These are phyloP conservation scores for Blennius ocellaris DNA, from an alignment of 2,113 vertebrate species.

Conservation along the genomic window DNA sequence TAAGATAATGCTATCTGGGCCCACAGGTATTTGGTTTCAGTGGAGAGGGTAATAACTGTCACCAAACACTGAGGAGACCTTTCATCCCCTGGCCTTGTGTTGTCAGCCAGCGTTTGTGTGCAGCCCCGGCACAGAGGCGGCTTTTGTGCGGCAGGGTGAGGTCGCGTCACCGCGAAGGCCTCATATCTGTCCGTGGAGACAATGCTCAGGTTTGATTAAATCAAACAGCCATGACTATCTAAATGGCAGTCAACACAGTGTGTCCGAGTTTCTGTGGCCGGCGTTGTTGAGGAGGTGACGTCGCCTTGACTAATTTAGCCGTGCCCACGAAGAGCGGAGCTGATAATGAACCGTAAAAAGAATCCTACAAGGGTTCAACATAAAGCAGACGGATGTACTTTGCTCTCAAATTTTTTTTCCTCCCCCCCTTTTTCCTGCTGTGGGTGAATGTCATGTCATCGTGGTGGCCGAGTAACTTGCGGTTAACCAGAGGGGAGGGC, in stretches of 20 bases:
- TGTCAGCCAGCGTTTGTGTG: slow-evolving; percentile 73
- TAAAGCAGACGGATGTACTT: slow-evolving; percentile 30
- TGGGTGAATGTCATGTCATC: background rate
- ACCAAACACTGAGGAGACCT: slow-evolving; percentile 78
- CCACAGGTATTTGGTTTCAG: slow-evolving; percentile 82
- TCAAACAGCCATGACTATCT: slow-evolving; percentile 77
- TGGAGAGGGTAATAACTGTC: slow-evolving; percentile 79
- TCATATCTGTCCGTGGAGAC: slow-evolving; percentile 69
- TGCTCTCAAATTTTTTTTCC: background rate
- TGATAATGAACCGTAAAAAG: slow-evolving; percentile 58
- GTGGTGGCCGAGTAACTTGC: slow-evolving; percentile 17
- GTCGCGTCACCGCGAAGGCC: slow-evolving; percentile 60
- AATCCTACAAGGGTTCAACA: slow-evolving; percentile 21
- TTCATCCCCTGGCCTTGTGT: slow-evolving; percentile 69
- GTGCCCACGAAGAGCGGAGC: slow-evolving; percentile 37
- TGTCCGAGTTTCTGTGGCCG: slow-evolving; percentile 47
- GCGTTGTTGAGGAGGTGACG: slow-evolving; percentile 61
- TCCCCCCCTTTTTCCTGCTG: background rate
- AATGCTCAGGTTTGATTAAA: slow-evolving; percentile 75
- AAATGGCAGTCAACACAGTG: slow-evolving; percentile 60
- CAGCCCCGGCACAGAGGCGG: slow-evolving; percentile 65
- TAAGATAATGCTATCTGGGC: slow-evolving; percentile 79
- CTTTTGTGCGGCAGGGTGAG: slow-evolving; percentile 73
- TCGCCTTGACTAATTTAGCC: slow-evolving; percentile 60
- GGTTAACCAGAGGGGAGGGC: slow-evolving; percentile 33